Percentiles rank a stretch among this genome's conserved stretches.
These are phyloP conservation scores for Prochilodus magdalenae DNA, from an alignment of 2,113 vertebrate species.

Conservation along the genomic window DNA sequence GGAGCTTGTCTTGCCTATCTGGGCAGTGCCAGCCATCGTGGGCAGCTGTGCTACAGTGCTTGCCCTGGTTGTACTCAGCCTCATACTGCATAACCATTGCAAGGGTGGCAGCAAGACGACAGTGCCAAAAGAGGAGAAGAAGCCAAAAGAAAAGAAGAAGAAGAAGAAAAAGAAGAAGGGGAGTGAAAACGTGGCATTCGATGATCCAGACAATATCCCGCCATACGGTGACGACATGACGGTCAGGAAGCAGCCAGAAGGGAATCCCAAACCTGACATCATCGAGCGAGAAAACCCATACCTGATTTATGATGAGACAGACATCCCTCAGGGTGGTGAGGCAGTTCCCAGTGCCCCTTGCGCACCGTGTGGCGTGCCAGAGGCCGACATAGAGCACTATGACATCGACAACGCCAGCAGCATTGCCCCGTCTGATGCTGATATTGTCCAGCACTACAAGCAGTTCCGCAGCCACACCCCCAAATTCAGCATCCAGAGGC, in stretches of 20 bases:
- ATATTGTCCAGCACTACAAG: slow-evolving; percentile 97
- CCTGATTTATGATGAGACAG: slow-evolving; percentile 94
- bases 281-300: slow-evolving; percentile 97
- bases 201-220: slow-evolving; percentile 93
- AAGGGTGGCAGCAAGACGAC: slow-evolving; percentile 82
- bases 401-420: slow-evolving; percentile 98
- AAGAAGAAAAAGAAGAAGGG: slow-evolving; percentile 98
- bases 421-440: slow-evolving; percentile 94
- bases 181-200: slow-evolving; percentile 94
- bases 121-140: slow-evolving; percentile 87
- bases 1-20: slow-evolving; percentile 86
- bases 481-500: slow-evolving; percentile 96
- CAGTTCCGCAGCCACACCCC: slow-evolving; percentile 96
- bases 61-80: slow-evolving; percentile 88
- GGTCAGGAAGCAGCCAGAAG: slow-evolving; percentile 93
- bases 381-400: slow-evolving; percentile 93
- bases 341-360: slow-evolving; percentile 91
- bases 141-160: slow-evolving; percentile 92
- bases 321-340: slow-evolving; percentile 83
- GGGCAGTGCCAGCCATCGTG: slow-evolving; percentile 95
- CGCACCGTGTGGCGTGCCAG: slow-evolving; percentile 80
- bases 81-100: slow-evolving; percentile 96
- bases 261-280: slow-evolving; percentile 96
- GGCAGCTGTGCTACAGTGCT: slow-evolving; percentile 91
- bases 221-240: slow-evolving; percentile 95